Conservation (phyloP, 2,888 invertebrate species). For the Tipula lateralis region DNA sequence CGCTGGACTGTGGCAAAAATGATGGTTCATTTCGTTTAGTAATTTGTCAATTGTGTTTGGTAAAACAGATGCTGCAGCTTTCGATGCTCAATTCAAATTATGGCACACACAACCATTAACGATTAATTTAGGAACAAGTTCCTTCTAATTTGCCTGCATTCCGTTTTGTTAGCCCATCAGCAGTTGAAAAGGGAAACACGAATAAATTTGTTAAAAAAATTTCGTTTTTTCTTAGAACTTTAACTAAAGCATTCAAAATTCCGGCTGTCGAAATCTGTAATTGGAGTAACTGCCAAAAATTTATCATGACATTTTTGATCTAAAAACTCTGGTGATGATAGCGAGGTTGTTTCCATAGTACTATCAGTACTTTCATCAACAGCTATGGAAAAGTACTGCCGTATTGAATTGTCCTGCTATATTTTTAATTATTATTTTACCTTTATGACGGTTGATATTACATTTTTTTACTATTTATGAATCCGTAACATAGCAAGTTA, state of each 20-base stretch:
- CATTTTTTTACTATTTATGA: too few species aligned
- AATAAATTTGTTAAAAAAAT: too few species aligned
- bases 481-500: not conserved
- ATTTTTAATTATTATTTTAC: conserved; percentile 27
- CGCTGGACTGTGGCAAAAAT: conserved; percentile 32
- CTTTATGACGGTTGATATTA: conserved; percentile 25
- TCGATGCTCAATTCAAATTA: conserved; percentile 6
- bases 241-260: too few species aligned
- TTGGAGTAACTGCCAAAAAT: too few species aligned
- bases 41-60: too few species aligned
- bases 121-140: conserved; percentile 31
- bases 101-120: conserved; percentile 30
- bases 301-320: too few species aligned
- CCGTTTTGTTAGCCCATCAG: not conserved
- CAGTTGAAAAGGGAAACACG: not conserved
- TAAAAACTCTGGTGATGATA: too few species aligned
- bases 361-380: not conserved
- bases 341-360: not conserved
- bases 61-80: not conserved
- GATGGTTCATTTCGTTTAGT: not conserved
- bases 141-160: conserved; percentile 33
- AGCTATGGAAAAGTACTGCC: not conserved
- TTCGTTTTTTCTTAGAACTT: too few species aligned
- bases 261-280: too few species aligned
- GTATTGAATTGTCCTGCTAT: too few species aligned